Evolutionary conservation across 2,113 vertebrate genomes (phyloP).

Genomic region (Phocoena phocoena): DNA sequence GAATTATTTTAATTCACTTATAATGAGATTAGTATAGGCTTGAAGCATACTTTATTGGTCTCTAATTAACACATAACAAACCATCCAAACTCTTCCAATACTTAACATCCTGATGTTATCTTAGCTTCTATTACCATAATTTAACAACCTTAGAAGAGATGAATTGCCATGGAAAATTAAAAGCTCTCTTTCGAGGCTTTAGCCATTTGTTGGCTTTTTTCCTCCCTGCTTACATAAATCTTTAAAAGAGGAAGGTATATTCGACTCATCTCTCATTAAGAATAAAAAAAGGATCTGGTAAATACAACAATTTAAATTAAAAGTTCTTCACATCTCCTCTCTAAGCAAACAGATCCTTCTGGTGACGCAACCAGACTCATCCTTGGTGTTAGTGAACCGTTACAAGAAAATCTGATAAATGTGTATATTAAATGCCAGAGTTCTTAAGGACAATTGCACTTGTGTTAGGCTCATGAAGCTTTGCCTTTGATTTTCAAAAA

Average conservation of each 20-base stretch:
- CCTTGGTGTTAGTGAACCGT: background rate
- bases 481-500: background rate
- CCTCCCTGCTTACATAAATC: background rate
- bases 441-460: background rate
- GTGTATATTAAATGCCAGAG: background rate
- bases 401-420: background rate
- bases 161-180: slow-evolving; percentile 43
- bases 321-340: background rate
- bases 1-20: background rate
- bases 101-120: background rate
- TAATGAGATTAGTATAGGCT: background rate
- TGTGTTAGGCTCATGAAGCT: background rate
- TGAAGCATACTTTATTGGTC: background rate
- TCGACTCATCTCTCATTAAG: background rate
- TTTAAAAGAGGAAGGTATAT: background rate
- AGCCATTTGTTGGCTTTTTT: background rate
- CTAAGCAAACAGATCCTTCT: background rate
- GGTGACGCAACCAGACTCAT: background rate
- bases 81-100: background rate
- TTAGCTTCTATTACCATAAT: slow-evolving; percentile 22
- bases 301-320: background rate
- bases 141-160: slow-evolving; percentile 39
- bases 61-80: slow-evolving; percentile 34
- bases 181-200: background rate
- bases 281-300: background rate